These are phyloP conservation scores for Apolygus lucorum DNA, from an alignment of 1,140 invertebrate genomes.

Conservation along the genomic window DNA sequence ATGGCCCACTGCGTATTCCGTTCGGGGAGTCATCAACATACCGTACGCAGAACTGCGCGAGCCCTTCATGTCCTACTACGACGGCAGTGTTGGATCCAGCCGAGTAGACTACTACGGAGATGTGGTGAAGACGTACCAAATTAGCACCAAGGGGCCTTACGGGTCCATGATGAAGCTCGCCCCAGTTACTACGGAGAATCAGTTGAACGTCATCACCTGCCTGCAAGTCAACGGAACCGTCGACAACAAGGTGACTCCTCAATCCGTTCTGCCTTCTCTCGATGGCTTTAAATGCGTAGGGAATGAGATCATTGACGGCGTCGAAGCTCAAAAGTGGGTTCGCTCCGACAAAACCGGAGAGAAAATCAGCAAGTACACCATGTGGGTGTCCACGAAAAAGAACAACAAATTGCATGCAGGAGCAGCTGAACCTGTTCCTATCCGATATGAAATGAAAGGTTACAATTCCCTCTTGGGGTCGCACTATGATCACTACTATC, in stretches of 20 bases:
- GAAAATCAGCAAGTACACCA: constrained; percentile 78
- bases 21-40: constrained; percentile 66
- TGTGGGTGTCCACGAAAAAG: constrained; percentile 51
- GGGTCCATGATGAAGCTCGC: constrained; percentile 76
- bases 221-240: constrained; percentile 73
- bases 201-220: constrained; percentile 64
- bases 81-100: constrained; percentile 59
- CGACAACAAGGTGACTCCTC: constrained; percentile 52
- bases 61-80: constrained; percentile 82
- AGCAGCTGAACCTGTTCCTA: constrained; percentile 45
- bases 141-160: constrained; percentile 51
- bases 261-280: constrained; percentile 73
- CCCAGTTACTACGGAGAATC: constrained; percentile 68
- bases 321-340: constrained; percentile 63
- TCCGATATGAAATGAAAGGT: constrained; percentile 86
- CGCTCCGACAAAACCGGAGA: constrained; percentile 55
- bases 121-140: constrained; percentile 81
- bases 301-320: constrained; percentile 54
- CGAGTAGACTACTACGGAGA: constrained; percentile 93
- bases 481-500: constrained; percentile 91
- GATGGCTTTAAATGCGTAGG: constrained; percentile 57
- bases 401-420: neutral
- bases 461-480: constrained; percentile 85
- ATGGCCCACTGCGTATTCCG: constrained; percentile 61
- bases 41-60: constrained; percentile 88